Base-by-base conservation (phyloP, 2,113 vertebrate genomes). In the Hemichromis elongatus region DNA sequence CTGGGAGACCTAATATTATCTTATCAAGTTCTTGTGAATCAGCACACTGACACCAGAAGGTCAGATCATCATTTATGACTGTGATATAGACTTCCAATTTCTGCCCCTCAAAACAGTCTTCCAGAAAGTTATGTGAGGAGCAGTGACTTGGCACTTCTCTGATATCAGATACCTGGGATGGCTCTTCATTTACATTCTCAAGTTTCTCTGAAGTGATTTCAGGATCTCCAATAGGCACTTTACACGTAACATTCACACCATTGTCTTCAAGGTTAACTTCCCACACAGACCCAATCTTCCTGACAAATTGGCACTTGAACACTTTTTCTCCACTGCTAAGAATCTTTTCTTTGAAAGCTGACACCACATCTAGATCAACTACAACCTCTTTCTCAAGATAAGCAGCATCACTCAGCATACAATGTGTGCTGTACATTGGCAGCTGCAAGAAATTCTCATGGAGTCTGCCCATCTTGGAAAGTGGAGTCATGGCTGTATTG, bases 11-110 rank as follows among this genome's bases (percentile, higher is more conserved):
- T 53, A 63, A 83, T 47, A 96, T 94, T 28, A 99, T 90, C 61
- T 93, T 94, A 33, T 92, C 94, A 18, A 98, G 93, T 1, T 93
- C 91, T 57, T 96, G 90, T 0, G 93, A 84, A 84, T 96, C 91
- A 4, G 94, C 94, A 88, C 90, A 81, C 57, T 96, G 96, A 95
- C 98, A 97, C 98, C 98, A 99, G 83, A 99, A 98, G 24, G 96
- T 96, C 52, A 95, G 96, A 55, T 96, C 96, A 13, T 96, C 93
- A 24, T 93, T 93, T 59, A 96, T 86, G 19, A 94, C 73, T 1
- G 95, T 92, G 40, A 97, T 84, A 33, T 97, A 98, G 14, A 93
- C 95, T 68, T 96, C 94, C 35, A 98, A 13, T 1, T 80, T 86
- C 55, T 97, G 95, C 24, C 96, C 96, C 30, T 92, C 90, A 45